These are phyloP conservation scores for Eurosta solidaginis DNA, from an alignment of 1,140 invertebrate genomes.

Conservation along the genomic window DNA sequence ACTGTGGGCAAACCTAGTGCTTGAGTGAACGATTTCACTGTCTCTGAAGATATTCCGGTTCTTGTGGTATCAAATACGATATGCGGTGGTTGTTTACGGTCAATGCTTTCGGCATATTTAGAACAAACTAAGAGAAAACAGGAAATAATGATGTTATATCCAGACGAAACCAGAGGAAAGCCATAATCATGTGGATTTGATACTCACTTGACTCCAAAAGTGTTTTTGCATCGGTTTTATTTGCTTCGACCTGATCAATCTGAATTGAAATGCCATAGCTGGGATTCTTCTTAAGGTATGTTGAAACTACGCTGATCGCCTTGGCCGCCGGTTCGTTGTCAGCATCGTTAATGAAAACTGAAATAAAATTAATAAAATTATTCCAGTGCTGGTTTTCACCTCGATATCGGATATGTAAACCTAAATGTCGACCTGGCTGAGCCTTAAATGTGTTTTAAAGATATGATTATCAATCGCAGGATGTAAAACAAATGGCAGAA, in stretches of 20 bases:
- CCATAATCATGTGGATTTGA: background rate
- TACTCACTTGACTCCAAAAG: conserved; percentile 68
- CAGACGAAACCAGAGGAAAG: background rate
- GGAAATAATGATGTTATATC: background rate
- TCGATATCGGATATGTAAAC: no score
- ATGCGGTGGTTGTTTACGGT: conserved; percentile 70
- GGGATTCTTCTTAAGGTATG: conserved; percentile 70
- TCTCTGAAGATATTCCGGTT: conserved; percentile 76
- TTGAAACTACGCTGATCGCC: conserved; percentile 69
- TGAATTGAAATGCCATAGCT: conserved; percentile 69
- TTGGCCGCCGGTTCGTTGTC: conserved; percentile 70
- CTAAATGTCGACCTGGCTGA: no score
- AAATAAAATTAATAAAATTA: background rate
- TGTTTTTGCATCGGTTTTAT: conserved; percentile 69
- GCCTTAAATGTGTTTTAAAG: no score
- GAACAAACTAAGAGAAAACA: conserved; percentile 66
- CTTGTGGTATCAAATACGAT: conserved; percentile 80
- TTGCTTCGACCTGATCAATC: conserved; percentile 66
- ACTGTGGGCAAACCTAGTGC: conserved; percentile 81
- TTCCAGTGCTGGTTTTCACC: no score
- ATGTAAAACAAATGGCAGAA: no score
- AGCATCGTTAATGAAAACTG: conserved; percentile 76
- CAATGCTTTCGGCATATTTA: conserved; percentile 69
- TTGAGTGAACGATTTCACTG: conserved; percentile 79
- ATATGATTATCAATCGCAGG: no score